These are phyloP conservation scores for Perognathus longimembris DNA, from an alignment of 2,113 vertebrate genomes.

Conservation along the genomic window DNA sequence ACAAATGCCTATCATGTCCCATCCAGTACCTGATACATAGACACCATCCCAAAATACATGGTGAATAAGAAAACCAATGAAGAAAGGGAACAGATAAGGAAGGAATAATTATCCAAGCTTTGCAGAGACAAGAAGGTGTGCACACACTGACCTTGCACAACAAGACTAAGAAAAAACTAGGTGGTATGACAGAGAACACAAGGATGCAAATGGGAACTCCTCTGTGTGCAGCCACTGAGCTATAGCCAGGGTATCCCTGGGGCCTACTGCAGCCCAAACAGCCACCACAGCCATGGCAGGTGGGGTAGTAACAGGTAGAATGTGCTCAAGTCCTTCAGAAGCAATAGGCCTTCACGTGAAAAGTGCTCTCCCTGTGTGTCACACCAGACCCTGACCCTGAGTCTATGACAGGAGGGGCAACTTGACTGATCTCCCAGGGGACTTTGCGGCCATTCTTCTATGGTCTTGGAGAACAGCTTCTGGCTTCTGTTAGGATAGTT, in stretches of 20 bases:
- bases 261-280: neutral
- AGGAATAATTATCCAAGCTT: neutral
- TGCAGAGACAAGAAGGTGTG: neutral
- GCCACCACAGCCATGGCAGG: neutral
- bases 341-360: neutral
- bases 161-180: neutral
- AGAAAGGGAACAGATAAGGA: neutral
- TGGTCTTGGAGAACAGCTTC: neutral
- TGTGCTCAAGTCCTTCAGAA: too few relatives aligned
- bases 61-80: neutral
- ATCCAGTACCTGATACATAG: neutral
- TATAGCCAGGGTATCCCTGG: neutral
- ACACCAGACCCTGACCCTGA: neutral
- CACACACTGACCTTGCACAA: rapidly evolving
- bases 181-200: neutral
- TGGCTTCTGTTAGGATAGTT: neutral
- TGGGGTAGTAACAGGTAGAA: neutral
- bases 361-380: rapidly evolving
- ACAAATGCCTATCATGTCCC: neutral
- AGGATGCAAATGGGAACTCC: neutral
- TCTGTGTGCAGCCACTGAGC: neutral
- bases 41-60: neutral
- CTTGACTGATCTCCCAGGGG: neutral
- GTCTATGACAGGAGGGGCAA: neutral
- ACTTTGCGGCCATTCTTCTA: neutral